Percentiles rank a stretch among this genome's conserved stretches.
Conservation (phyloP, 1,140 invertebrate genomes). For the Heliconius eleuchia region DNA sequence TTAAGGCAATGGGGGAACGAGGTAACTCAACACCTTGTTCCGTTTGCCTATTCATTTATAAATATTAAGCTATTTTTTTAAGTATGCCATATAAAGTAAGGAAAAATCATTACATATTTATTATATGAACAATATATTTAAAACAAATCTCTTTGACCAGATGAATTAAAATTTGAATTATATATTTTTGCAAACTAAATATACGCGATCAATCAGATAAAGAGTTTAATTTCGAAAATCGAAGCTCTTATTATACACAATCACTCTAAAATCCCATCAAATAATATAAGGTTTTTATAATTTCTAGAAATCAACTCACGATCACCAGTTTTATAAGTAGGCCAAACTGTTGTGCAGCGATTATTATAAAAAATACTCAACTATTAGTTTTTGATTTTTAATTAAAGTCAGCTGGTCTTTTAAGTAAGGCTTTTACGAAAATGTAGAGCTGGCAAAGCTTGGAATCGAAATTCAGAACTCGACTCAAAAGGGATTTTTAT, state of each 20-base stretch:
- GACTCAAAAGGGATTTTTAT: not conserved
- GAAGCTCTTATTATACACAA: not conserved
- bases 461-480: not conserved
- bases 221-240: not conserved
- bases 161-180: too few relatives aligned
- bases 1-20: too few relatives aligned
- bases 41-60: too few relatives aligned
- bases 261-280: too few relatives aligned
- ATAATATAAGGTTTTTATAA: not conserved
- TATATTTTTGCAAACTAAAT: too few relatives aligned
- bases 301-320: not conserved
- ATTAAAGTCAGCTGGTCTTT: not conserved
- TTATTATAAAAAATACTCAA: not conserved
- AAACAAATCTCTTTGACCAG: too few relatives aligned
- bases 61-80: too few relatives aligned
- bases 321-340: not conserved
- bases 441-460: not conserved
- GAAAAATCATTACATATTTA: too few relatives aligned
- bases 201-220: too few relatives aligned
- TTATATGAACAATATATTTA: too few relatives aligned
- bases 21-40: too few relatives aligned
- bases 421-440: not conserved
- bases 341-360: not conserved
- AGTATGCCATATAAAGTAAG: too few relatives aligned
- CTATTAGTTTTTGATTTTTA: slow-evolving; percentile 9